Evolutionary conservation across 2,888 invertebrate species (phyloP), one percentile per base, ranked within the genome.

Genomic region (Smittia sp.): DNA sequence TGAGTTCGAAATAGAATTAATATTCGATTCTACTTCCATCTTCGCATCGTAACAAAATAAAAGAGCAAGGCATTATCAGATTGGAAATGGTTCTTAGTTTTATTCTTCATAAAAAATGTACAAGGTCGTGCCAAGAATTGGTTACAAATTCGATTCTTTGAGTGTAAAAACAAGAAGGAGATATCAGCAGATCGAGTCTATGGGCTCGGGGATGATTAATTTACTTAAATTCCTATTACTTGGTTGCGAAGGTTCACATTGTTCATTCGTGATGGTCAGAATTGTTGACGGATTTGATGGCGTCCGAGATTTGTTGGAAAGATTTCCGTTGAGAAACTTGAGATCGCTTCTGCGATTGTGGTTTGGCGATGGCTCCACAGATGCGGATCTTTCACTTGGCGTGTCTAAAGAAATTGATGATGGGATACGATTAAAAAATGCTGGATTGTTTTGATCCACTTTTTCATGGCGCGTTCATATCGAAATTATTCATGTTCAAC

Each of bases 161-260:
- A 32, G 32, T 32, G 32, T 32, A 32, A 32, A 32, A 32, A 32
- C 4, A 32, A 32, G 32, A 32, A 32, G 32, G 32, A 39, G 46
- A 46, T 63, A 63, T 72, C 72, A 72, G 72, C 72, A 72, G 32
- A 72, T 72, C 18, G 72, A 72, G 54, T 72, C 72, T 38, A 72
- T 58, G n/a, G 58, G 72, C 11, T 62, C 72, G 18, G 27, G 52
- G 13, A 72, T 62, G 20, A 54, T 32, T 38, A 72, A 72, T 72
- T 72, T 72, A 69, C 20, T 69, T 54, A 69, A 15, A 25, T 69
- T 69, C 20, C 72, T 72, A 62, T 20, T 62, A 7, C 7, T 66
- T 15, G 22, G 66, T 22, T 62, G 72, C 15, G n/a, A 39, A 27
- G 18, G 24, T n/a, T 63, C 27, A 9, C 18, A n/a, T 20, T 58